Evolutionary conservation across 2,797 vertebrate genomes (phyloP), one percentile per base, ranked within the genome.

Genomic region (Paedocypris micromegethes): DNA sequence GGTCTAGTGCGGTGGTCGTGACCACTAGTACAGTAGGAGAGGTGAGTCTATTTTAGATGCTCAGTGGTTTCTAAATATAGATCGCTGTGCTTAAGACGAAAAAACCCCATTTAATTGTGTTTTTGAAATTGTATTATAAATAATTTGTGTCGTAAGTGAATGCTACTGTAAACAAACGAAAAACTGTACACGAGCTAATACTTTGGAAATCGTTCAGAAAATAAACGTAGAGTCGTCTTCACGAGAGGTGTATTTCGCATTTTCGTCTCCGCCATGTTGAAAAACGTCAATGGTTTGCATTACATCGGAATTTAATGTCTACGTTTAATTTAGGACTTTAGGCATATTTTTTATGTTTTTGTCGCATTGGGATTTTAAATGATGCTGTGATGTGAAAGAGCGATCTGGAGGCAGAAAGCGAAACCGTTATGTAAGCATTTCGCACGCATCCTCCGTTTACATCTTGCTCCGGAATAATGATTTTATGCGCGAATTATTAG

Each of bases 1-100:
- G 39, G 64, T 72, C 62, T 54, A 48, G 47, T 59, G 57, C 56
- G 53, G 51, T 49, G 65, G 72, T 74, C 68, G 65, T 77, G 77
- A 75, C 65, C 66, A 69, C 57, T 60, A 39, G 60, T 64, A 53
- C 68, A 70, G 60, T 70, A 57, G 44, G 43, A 61, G 60, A 70
- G 68, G 68, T 58, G 44, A 61, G 49, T 72, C 68, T 71, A 76
- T 48, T 38, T 61, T 75, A 51, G 73, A 7, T 46, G 4, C 65
- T 4, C 76, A 43, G 73, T 6, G 41, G 5, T 66, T 5, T 49
- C 61, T 76, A 70, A 73, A 53, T 78, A 55, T 59, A 60, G 61
- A 66, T 0, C 53, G 9, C 56, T 40, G 50, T 49, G 45, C 9
- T 9, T 50, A 63, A 23, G 41, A 56, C 40, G 5, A 48, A 61